Conservation (phyloP, 2,113 vertebrate species). For the Sardina pilchardus region DNA sequence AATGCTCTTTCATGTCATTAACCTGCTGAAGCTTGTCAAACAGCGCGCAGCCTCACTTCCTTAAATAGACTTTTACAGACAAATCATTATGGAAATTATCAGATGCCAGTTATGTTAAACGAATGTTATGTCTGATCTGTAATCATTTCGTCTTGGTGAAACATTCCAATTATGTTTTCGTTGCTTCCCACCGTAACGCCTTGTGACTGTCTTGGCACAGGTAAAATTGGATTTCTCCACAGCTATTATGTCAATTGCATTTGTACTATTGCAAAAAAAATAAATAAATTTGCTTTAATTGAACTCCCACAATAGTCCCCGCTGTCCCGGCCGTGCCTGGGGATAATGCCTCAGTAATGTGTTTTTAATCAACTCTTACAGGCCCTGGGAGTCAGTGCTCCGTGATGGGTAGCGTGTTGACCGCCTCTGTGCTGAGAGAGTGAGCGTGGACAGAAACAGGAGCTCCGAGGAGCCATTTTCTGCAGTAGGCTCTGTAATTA, state of each 20-base stretch:
- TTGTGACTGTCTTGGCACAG: not conserved
- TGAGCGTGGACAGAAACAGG: not conserved
- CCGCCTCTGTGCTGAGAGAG: conserved; percentile 29
- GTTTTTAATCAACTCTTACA: conserved; percentile 47
- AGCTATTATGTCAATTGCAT: conserved; percentile 2
- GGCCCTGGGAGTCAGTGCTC: conserved; percentile 22
- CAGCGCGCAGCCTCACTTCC: not conserved
- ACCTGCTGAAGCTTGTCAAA: not conserved
- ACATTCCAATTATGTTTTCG: conserved; percentile 15
- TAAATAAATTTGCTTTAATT: conserved; percentile 1
- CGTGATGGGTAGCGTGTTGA: conserved; percentile 38
- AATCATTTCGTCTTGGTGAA: not conserved
- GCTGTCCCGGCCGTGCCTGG: conserved; percentile 24
- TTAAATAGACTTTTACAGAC: not conserved
- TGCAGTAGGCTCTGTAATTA: conserved; percentile 51
- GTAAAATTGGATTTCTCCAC: not conserved
- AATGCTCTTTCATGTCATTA: not conserved
- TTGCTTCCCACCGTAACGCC: not conserved
- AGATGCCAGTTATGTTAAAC: not conserved
- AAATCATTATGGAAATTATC: not conserved
- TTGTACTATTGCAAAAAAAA: not conserved
- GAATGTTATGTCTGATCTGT: not conserved
- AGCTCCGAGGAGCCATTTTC: conserved; percentile 47
- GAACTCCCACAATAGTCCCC: not conserved
- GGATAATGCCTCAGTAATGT: conserved; percentile 36